Evolutionary conservation across 1,140 invertebrate species (phyloP).

Genomic region (Armadillidium nasatum): DNA sequence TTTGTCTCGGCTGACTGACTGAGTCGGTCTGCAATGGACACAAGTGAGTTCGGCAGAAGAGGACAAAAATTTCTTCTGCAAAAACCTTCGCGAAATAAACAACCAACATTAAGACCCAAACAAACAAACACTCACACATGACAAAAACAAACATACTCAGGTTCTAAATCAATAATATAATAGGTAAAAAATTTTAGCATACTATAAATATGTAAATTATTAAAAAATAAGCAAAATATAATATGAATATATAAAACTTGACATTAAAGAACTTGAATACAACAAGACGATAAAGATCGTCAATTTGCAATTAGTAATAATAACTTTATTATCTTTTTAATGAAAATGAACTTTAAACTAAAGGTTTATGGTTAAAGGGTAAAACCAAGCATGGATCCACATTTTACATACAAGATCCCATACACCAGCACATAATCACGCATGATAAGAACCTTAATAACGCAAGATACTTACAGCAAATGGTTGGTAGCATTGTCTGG

Average conservation of each 20-base stretch:
- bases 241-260: no score
- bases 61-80: not conserved
- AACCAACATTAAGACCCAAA: not conserved
- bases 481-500: conserved; percentile 80
- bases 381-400: no score
- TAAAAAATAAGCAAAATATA: no score
- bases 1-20: no score
- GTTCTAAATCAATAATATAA: no score
- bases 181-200: no score
- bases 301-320: no score
- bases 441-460: not conserved
- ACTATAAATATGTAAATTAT: no score
- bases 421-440: not conserved
- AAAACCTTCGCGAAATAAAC: not conserved
- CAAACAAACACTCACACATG: not conserved
- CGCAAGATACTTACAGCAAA: conserved; percentile 64
- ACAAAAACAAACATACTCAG: not conserved
- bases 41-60: conserved; percentile 1
- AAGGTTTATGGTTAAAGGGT: no score
- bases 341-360: not conserved
- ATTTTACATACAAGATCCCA: not conserved
- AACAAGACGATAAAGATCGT: no score
- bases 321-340: not conserved
- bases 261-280: no score
- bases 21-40: not conserved